Base-by-base conservation (phyloP, 1,140 invertebrate genomes). In the Aplysia californica region DNA sequence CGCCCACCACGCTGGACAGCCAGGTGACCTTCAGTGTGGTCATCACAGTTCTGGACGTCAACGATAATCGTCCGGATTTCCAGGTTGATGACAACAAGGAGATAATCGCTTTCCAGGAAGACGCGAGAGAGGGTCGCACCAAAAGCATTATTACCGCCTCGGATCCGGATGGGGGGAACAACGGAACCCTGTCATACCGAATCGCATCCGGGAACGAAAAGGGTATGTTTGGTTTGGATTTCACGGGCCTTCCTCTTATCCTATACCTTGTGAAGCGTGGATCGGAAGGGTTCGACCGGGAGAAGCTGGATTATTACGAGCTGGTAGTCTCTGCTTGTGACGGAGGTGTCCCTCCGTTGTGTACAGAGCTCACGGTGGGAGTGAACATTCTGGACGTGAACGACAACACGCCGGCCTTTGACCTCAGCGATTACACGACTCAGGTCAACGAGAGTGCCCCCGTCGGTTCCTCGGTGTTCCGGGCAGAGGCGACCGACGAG, bases 371-470 rank as follows among this genome's bases (percentile, higher is more conserved):
- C 31, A 33, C 33, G 21, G 59, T 83, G 94, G 95, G 75, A 95
- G 95, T 74, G 94, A 95, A 89, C 96, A 96, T 91, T 96, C 95
- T 90, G 95, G 95, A 90, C 96, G 96, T 76, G 95, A 92, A 97
- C 95, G 91, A 97, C 96, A 85, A 96, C 96, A 85, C 97, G 94
- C 35, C 95, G 94, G 90, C 97, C 94, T 90, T 97, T 95, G 95
- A 97, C 96, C 87, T 96, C 95, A 84, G 83, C 59, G 75, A 80
- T 20, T 85, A 83, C 26, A 79, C 59, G n/a, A 76, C 80, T 3
- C 78, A 80, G 66, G 78, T 86, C 1, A 84, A 81, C 61, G 85
- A 86, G 67, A 83, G 78, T 61, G 84, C 83, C 21, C 68, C 66
- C 15, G 56, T 81, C 39, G 83, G 82, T 33, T 83, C 83, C 15